Conservation (phyloP, 2,113 vertebrate species). For the Corvus cornix region DNA sequence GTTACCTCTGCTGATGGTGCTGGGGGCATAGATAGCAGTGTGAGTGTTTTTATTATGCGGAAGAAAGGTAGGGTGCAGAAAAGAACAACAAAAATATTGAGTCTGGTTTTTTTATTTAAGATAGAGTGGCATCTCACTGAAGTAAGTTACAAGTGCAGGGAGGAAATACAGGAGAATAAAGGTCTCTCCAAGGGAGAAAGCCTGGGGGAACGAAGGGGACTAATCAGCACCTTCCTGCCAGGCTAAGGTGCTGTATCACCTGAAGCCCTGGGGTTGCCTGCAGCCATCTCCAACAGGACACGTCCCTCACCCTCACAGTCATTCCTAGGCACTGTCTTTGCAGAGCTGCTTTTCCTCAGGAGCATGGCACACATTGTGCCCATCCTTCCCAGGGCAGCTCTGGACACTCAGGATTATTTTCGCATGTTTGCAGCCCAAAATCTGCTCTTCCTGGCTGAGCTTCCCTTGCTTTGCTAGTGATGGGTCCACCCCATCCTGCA, state of each 20-base stretch:
- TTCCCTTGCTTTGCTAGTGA: neutral
- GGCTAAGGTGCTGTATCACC: neutral
- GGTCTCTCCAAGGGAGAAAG: neutral
- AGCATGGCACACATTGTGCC: fast-evolving
- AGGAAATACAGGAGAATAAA: neutral
- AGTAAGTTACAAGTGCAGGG: neutral
- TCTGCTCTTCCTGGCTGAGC: neutral
- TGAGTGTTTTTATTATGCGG: neutral
- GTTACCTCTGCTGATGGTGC: neutral
- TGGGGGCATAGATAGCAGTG: neutral
- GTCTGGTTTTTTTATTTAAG: neutral
- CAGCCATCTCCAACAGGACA: neutral
- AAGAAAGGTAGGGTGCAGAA: neutral
- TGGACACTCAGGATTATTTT: neutral
- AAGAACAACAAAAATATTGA: neutral
- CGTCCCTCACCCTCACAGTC: fast-evolving
- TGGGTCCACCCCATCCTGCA: neutral
- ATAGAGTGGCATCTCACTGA: neutral
- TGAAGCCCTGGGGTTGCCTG: neutral
- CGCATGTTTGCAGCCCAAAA: neutral
- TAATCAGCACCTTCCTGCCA: neutral
- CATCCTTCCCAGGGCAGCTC: neutral
- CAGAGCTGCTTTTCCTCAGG: neutral
- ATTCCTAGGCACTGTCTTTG: neutral
- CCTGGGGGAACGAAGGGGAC: neutral